Evolutionary conservation across 2,888 invertebrate species (phyloP), one percentile per base, ranked within the genome.

Genomic region (Mylabris sibirica): DNA sequence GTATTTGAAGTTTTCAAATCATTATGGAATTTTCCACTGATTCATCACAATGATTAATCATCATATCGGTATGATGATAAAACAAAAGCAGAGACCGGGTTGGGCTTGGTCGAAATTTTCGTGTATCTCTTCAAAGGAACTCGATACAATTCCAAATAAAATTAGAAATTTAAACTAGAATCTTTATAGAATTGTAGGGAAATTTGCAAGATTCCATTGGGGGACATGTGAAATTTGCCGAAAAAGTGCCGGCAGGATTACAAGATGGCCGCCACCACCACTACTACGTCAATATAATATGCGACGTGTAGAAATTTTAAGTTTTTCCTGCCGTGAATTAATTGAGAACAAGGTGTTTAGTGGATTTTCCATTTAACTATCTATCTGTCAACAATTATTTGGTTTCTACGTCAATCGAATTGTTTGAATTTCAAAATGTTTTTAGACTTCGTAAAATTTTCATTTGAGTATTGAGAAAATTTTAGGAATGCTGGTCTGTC

Each of bases 191-290:
- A 26, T 26, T 57, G 12, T 8, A 14, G 1, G 1, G 1, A n/a
- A 26, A 24, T 57, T 24, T 3, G 3, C 14, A 0, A 0, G 26
- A 57, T 57, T 57, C 24, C 6, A 8, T 57, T 34, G 35, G 30
- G 5, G 20, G 53, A 49, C 57, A 53, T 61, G 64, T 12, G 59
- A 34, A 57, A 57, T 69, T 69, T 57, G 64, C 59, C 9, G 24
- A 34, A 59, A 44, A 65, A 62, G 59, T 64, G 75, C 79, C 82
- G 81, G 82, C 77, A 75, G 74, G 69, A 75, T 77, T 75, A 78
- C 83, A 83, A 83, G 77, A 83, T 83, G 83, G 83, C 83, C 72
- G 82, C 79, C 80, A 70, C 57, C 65, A 67, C 73, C 65, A 2
- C 9, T 11, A 35, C 26, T 5, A 26, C 26, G 5, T 72, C 17